Evolutionary conservation across 1,140 invertebrate species (phyloP).

Genomic region (Triops longicaudatus): DNA sequence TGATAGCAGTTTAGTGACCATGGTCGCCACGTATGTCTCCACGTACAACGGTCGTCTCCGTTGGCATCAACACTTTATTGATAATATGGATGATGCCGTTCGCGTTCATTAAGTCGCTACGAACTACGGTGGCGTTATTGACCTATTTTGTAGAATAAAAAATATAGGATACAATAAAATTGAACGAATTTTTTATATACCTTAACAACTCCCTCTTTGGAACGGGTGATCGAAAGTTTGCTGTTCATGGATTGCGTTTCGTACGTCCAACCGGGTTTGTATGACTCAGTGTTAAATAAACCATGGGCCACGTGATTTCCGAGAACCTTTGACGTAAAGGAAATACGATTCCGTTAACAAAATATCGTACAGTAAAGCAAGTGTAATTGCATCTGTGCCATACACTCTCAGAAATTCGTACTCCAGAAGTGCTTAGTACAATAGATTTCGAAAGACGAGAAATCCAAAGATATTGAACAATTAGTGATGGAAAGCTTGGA

Average conservation of each 20-base stretch:
- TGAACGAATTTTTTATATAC: no score
- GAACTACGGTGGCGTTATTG: slow-evolving; percentile 40
- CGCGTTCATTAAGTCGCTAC: slow-evolving; percentile 45
- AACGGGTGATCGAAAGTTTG: slow-evolving; percentile 26
- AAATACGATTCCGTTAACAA: background rate
- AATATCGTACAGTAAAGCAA: background rate
- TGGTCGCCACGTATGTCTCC: background rate
- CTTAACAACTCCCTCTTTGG: slow-evolving; percentile 33
- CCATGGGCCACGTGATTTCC: slow-evolving; percentile 42
- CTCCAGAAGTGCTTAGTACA: no score
- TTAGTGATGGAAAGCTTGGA: no score
- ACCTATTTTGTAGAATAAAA: slow-evolving; percentile 34
- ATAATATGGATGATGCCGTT: slow-evolving; percentile 53
- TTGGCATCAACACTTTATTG: slow-evolving; percentile 42
- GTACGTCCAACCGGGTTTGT: slow-evolving; percentile 40
- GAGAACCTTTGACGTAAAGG: slow-evolving; percentile 34
- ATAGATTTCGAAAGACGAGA: no score
- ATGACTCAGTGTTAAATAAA: slow-evolving; percentile 40
- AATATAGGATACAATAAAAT: no score
- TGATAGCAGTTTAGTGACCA: background rate
- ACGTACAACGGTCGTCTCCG: slow-evolving; percentile 16
- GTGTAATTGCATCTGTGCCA: no score
- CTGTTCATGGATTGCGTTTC: slow-evolving; percentile 37
- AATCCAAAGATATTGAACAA: no score
- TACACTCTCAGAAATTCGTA: no score